These are phyloP conservation scores for Lamellibrachia columna DNA, from an alignment of 2,888 invertebrate species.

Conservation along the genomic window DNA sequence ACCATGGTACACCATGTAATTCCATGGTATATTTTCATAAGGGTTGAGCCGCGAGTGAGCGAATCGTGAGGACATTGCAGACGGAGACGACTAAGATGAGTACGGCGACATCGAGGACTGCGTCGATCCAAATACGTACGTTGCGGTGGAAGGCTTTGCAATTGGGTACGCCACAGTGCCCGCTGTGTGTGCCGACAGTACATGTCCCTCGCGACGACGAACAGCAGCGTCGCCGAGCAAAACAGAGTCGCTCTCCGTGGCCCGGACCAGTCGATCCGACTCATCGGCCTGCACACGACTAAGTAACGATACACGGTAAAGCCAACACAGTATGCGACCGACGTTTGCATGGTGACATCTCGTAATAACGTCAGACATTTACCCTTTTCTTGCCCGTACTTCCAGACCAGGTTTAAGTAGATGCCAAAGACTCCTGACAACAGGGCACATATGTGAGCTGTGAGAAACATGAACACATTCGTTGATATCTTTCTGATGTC, in stretches of 20 bases:
- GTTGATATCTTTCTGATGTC: background rate
- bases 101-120: background rate
- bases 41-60: background rate
- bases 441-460: background rate
- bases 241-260: background rate
- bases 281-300: background rate
- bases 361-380: background rate
- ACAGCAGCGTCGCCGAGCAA: background rate
- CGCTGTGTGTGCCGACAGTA: background rate
- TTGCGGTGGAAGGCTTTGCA: background rate
- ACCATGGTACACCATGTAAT: too few relatives aligned
- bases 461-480: background rate
- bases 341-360: background rate
- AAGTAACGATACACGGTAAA: background rate
- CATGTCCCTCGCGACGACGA: background rate
- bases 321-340: background rate
- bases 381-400: background rate
- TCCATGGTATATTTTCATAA: too few relatives aligned
- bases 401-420: background rate
- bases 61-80: background rate
- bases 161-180: background rate
- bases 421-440: background rate
- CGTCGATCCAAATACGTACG: background rate
- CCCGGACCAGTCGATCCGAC: background rate
- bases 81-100: background rate